Evolutionary conservation across 2,797 vertebrate genomes (phyloP).

Genomic region (Lates japonicus): DNA sequence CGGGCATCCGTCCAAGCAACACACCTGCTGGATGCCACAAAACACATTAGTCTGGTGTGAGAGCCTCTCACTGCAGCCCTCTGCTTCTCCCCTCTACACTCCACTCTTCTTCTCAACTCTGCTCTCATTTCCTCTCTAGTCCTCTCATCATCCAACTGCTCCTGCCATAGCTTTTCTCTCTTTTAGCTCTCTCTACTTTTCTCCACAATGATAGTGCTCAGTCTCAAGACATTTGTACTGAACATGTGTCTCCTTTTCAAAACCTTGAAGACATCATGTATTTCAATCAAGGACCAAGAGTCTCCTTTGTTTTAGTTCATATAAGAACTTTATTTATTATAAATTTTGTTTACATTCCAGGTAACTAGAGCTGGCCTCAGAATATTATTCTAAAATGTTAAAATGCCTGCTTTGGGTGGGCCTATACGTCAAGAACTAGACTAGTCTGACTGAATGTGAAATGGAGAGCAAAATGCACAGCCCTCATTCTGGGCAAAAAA

Average conservation of each 20-base stretch:
- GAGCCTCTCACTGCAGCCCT: slow-evolving; percentile 47
- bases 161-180: not conserved
- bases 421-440: not conserved
- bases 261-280: not conserved
- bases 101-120: slow-evolving; percentile 19
- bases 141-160: slow-evolving; percentile 42
- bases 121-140: slow-evolving; percentile 39
- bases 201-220: not conserved
- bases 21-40: slow-evolving; percentile 74
- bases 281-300: not conserved
- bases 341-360: not conserved
- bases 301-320: not conserved
- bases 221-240: not conserved
- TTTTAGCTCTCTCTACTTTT: not conserved
- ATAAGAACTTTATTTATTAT: not conserved
- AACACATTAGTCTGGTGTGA: slow-evolving; percentile 65
- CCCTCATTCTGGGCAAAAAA: not conserved
- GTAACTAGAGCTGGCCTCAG: not conserved
- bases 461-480: not conserved
- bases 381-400: no score
- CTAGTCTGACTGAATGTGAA: not conserved
- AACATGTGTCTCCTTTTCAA: not conserved
- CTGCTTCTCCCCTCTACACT: slow-evolving; percentile 23
- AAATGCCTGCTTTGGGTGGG: not conserved
- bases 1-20: slow-evolving; percentile 65